Percentiles rank a stretch among this genome's conserved stretches.
These are phyloP conservation scores for Sebastes minor DNA, from an alignment of 2,797 vertebrate species.

Conservation along the genomic window DNA sequence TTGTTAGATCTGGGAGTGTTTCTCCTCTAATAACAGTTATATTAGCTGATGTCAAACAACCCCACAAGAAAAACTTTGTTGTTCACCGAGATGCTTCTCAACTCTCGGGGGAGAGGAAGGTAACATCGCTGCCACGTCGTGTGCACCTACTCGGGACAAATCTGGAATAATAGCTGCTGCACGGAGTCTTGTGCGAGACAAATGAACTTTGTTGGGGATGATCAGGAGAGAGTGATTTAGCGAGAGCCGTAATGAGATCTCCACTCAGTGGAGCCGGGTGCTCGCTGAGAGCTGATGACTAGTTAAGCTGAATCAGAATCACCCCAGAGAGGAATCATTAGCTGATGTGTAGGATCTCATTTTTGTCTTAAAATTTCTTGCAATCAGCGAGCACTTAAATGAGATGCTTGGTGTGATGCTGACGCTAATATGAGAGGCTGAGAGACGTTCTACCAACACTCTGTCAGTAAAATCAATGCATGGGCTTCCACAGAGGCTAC, in stretches of 20 bases:
- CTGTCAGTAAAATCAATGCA: slow-evolving; percentile 2
- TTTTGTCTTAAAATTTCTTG: slow-evolving; percentile 16
- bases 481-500: slow-evolving; percentile 1
- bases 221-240: slow-evolving; percentile 47
- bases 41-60: slow-evolving; percentile 50
- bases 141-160: neutral
- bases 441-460: neutral
- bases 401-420: slow-evolving; percentile 16
- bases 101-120: slow-evolving; percentile 10
- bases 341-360: slow-evolving; percentile 3
- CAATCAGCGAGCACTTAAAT: slow-evolving; percentile 44
- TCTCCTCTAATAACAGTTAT: slow-evolving; percentile 44
- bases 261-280: neutral
- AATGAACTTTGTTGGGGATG: slow-evolving; percentile 36
- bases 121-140: neutral
- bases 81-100: slow-evolving; percentile 20
- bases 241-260: slow-evolving; percentile 46
- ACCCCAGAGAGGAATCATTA: slow-evolving; percentile 34
- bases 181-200: slow-evolving; percentile 9
- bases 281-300: slow-evolving; percentile 36
- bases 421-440: neutral
- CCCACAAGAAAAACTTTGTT: slow-evolving; percentile 14
- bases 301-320: slow-evolving; percentile 29
- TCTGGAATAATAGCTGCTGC: slow-evolving; percentile 22
- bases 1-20: slow-evolving; percentile 48